Conservation (phyloP, 2,113 vertebrate species). For the Gnathonemus longibarbis region DNA sequence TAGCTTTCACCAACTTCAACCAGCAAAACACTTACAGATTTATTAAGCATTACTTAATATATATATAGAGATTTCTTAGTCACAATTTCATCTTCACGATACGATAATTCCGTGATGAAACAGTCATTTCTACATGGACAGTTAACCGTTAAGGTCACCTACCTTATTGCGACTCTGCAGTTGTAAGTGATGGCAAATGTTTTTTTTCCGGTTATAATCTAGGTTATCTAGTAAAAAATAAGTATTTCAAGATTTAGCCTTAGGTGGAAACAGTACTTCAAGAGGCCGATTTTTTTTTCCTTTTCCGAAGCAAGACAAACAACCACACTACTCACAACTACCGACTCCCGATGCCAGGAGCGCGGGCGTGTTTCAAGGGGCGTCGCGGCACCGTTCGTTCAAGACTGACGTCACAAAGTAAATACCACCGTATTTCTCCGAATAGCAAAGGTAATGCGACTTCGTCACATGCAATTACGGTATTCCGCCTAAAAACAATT, state of each 20-base stretch:
- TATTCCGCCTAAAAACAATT: background rate
- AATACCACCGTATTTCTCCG: conserved; percentile 30
- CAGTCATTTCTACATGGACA: background rate
- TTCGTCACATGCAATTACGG: background rate
- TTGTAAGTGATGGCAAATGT: background rate
- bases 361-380: conserved; percentile 14
- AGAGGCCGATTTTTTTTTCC: background rate
- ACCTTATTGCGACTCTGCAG: background rate
- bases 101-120: background rate
- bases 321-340: background rate
- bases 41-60: background rate
- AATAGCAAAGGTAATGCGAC: background rate
- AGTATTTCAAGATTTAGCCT: no score
- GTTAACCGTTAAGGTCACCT: background rate
- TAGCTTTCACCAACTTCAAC: background rate
- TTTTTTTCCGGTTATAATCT: no score
- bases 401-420: background rate
- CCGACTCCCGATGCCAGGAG: background rate
- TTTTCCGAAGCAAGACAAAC: background rate
- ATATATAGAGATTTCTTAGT: background rate
- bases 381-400: conserved; percentile 11
- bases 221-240: background rate
- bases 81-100: background rate
- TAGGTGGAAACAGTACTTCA: background rate
- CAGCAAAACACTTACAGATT: background rate